Conservation (phyloP, 2,797 vertebrate species). For the Poecilia wingei region DNA sequence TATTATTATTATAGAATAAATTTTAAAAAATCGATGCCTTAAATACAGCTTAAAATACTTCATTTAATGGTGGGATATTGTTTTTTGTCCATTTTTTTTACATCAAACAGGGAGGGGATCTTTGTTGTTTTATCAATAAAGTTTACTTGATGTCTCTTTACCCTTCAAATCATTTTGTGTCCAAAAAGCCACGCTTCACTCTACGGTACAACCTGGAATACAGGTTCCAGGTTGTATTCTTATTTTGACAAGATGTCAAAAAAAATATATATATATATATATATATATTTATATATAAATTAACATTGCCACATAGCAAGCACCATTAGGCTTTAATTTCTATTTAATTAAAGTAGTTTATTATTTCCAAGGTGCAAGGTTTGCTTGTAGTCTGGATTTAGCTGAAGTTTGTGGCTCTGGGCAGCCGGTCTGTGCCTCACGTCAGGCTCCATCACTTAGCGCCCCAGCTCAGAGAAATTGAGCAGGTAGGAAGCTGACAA, state of each 20-base stretch:
- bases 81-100: neutral
- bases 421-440: constrained; percentile 37
- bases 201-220: neutral
- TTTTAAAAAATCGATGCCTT: neutral
- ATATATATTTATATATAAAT: neutral
- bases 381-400: constrained; percentile 1
- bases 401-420: constrained; percentile 8
- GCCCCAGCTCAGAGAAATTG: constrained; percentile 57
- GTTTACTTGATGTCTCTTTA: neutral
- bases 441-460: constrained; percentile 44
- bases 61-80: neutral
- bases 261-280: no score
- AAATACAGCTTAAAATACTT: neutral
- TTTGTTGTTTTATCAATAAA: neutral
- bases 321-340: neutral
- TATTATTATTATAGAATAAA: neutral
- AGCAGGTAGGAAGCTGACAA: constrained; percentile 64
- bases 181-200: neutral
- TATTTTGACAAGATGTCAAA: neutral
- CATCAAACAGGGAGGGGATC: neutral
- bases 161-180: neutral
- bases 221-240: no score
- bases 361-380: neutral
- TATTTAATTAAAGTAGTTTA: neutral
- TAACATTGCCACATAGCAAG: neutral